Percentiles rank a stretch among this genome's conserved stretches.
Evolutionary conservation across 2,797 vertebrate genomes (phyloP).

Genomic region (Allobates femoralis): DNA sequence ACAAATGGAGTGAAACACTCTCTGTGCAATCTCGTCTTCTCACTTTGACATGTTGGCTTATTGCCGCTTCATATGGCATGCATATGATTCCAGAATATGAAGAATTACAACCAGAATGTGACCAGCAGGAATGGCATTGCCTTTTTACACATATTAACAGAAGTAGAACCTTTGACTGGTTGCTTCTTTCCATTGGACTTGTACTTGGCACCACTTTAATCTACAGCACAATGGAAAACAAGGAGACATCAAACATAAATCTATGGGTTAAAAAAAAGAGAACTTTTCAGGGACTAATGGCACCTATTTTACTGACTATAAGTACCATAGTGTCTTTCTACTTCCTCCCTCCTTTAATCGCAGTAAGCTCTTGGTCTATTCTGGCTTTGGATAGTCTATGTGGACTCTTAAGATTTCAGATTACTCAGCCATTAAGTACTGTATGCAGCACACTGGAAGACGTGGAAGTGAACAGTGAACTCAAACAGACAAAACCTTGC

Average conservation of each 20-base stretch:
- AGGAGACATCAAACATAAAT: neutral
- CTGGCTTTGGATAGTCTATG: constrained; percentile 31
- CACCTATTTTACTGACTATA: neutral
- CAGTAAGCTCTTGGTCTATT: constrained; percentile 39
- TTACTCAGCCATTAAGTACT: constrained; percentile 5
- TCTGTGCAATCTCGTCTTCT: constrained; percentile 69
- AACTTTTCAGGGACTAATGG: neutral
- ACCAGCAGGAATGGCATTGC: constrained; percentile 2
- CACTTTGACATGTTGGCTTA: constrained; percentile 74
- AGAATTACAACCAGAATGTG: neutral
- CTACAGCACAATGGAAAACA: neutral
- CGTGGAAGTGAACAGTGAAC: neutral
- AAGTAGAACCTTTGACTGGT: neutral
- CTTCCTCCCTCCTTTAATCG: constrained; percentile 50
- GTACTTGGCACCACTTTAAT: constrained; percentile 36
- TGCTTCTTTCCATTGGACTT: constrained; percentile 36
- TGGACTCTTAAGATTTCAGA: neutral
- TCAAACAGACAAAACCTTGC: neutral
- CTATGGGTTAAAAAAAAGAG: neutral
- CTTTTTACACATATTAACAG: constrained; percentile 25
- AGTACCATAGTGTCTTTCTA: neutral
- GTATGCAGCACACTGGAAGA: neutral
- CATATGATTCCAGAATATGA: constrained; percentile 66
- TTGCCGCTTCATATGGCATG: constrained; percentile 62
- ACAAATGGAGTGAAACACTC: constrained; percentile 62